Evolutionary conservation across 2,113 vertebrate genomes (phyloP).

Genomic region (Tympanuchus pallidicinctus): DNA sequence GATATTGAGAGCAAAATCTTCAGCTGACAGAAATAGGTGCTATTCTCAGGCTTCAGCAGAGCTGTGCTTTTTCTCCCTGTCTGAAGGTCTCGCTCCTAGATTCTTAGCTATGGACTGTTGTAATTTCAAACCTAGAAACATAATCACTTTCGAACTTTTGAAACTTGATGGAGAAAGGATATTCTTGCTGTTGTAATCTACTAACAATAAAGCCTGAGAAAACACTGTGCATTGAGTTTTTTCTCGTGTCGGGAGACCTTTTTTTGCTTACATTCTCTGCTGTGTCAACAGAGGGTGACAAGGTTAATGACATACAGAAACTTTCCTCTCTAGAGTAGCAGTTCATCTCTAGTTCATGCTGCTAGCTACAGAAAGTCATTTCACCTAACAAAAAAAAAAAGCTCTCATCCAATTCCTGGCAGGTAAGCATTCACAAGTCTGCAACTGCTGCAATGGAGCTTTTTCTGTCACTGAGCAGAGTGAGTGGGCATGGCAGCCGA

Average conservation of each 20-base stretch:
- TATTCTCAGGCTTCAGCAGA: neutral
- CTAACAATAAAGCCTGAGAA: constrained; percentile 25
- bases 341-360: neutral
- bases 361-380: constrained; percentile 5
- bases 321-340: neutral
- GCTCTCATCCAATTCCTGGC: neutral
- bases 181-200: constrained; percentile 21
- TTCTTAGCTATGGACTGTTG: neutral
- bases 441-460: neutral
- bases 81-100: neutral
- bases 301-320: constrained; percentile 23
- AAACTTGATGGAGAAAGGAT: neutral
- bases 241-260: neutral
- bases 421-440: neutral
- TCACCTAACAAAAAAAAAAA: neutral
- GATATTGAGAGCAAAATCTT: neutral
- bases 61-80: neutral
- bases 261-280: constrained; percentile 14
- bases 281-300: constrained; percentile 27
- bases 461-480: neutral
- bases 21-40: neutral
- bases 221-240: neutral
- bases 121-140: constrained; percentile 1
- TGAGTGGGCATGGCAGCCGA: neutral
- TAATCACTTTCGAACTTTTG: neutral